Percentiles rank a stretch among this genome's conserved stretches.
phyloP scores from a whole-genome alignment of 2,113 vertebrate genomes.

The Diadophis punctatus region DNA sequence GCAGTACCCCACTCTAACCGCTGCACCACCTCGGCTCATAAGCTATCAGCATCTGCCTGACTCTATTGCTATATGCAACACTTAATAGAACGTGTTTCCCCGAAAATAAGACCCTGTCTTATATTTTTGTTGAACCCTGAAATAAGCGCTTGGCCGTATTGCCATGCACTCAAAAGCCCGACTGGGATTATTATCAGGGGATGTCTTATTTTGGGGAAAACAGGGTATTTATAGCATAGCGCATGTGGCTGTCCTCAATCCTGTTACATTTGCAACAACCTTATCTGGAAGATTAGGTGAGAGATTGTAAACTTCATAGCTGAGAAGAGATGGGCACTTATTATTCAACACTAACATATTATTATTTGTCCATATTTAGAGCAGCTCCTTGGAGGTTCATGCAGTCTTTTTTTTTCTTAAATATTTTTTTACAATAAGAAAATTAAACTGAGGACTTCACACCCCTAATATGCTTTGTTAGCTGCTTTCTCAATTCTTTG shows the following conservation, averaged over 20 bases:
- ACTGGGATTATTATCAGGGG: no score
- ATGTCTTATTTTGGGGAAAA: no score
- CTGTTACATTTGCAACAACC: background rate
- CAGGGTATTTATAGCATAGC: background rate
- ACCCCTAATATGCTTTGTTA: background rate
- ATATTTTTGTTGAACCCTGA: no score
- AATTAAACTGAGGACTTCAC: background rate
- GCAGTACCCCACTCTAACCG: no score
- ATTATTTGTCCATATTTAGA: background rate
- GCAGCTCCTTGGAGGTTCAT: background rate
- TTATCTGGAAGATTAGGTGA: background rate
- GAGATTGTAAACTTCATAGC: background rate
- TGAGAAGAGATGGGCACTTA: background rate
- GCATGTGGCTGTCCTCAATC: background rate
- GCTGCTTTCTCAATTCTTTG: background rate
- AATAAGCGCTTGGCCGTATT: no score
- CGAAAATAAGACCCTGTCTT: no score
- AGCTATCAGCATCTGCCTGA: no score
- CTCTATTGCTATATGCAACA: background rate
- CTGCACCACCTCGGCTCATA: no score
- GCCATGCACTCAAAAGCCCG: no score
- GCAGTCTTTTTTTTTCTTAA: background rate
- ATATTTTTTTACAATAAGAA: background rate
- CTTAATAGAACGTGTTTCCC: no score
- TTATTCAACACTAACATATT: background rate